Evolutionary conservation across 2,797 vertebrate genomes (phyloP).

Genomic region (Rhinella marina): DNA sequence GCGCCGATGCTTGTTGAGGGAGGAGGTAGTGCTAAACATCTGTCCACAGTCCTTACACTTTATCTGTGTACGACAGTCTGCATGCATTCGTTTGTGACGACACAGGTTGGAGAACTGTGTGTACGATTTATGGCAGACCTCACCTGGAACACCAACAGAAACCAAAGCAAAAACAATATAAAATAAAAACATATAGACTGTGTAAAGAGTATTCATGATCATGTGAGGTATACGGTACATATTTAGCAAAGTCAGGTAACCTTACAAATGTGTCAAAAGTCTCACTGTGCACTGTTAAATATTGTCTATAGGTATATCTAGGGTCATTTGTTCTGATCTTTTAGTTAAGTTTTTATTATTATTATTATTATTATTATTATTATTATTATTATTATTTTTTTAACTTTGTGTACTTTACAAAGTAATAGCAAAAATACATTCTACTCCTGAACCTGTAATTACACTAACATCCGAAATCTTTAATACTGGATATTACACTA

Average conservation of each 20-base stretch:
- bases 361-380: too few species aligned
- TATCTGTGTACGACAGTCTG: constrained; percentile 84
- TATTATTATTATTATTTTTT: too few species aligned
- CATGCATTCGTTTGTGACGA: constrained; percentile 85
- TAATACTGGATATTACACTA: constrained; percentile 11
- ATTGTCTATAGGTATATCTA: neutral
- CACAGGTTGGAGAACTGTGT: constrained; percentile 88
- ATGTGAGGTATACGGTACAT: neutral
- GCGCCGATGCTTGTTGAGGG: constrained; percentile 85
- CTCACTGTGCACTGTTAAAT: neutral
- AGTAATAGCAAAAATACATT: neutral
- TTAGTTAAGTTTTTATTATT: too few species aligned
- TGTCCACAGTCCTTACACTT: constrained; percentile 84
- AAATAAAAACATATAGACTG: constrained; percentile 65
- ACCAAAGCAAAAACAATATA: constrained; percentile 69
- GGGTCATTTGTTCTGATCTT: neutral
- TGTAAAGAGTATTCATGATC: constrained; percentile 41
- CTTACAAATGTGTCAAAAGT: neutral
- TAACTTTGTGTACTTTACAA: neutral
- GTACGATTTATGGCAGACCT: constrained; percentile 87
- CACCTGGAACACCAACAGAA: constrained; percentile 79
- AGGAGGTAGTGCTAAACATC: constrained; percentile 86
- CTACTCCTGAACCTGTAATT: neutral
- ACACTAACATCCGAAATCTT: constrained; percentile 32
- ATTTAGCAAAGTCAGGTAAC: neutral